A percentile compares a stretch with the other conserved stretches of the same genome.
Conservation (phyloP, 2,113 vertebrate species). For the Salvelinus namaycush region DNA sequence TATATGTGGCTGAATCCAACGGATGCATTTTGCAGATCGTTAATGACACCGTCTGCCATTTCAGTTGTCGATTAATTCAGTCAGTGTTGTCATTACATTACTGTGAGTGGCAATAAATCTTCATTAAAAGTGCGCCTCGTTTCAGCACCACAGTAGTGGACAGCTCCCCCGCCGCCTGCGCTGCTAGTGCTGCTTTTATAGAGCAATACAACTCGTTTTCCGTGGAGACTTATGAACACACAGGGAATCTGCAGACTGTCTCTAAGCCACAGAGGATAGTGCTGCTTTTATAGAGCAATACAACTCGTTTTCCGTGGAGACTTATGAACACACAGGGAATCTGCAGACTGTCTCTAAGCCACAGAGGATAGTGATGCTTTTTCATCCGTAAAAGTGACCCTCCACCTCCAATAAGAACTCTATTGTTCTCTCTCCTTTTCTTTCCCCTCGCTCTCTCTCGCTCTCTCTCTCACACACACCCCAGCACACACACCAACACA, state of each 20-base stretch:
- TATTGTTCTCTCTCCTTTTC: neutral
- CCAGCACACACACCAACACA: slow-evolving; percentile 11
- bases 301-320: neutral
- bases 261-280: slow-evolving; percentile 6
- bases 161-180: slow-evolving; percentile 47
- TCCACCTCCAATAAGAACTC: slow-evolving; percentile 11
- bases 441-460: slow-evolving; percentile 20
- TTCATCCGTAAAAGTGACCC: slow-evolving; percentile 10
- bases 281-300: neutral
- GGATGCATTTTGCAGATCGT: too few species aligned
- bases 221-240: neutral
- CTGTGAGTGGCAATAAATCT: neutral
- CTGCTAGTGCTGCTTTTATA: too few species aligned
- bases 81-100: too few species aligned
- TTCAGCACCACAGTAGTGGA: slow-evolving; percentile 60
- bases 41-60: too few species aligned
- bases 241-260: neutral
- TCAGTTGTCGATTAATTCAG: too few species aligned
- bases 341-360: neutral
- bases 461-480: slow-evolving; percentile 4
- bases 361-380: slow-evolving; percentile 33
- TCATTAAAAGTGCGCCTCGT: neutral
- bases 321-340: neutral
- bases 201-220: neutral
- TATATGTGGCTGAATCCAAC: too few species aligned